Evolutionary conservation across 2,888 invertebrate genomes (phyloP), one percentile per base, ranked within the genome.

Genomic region (Sisyra nigra): DNA sequence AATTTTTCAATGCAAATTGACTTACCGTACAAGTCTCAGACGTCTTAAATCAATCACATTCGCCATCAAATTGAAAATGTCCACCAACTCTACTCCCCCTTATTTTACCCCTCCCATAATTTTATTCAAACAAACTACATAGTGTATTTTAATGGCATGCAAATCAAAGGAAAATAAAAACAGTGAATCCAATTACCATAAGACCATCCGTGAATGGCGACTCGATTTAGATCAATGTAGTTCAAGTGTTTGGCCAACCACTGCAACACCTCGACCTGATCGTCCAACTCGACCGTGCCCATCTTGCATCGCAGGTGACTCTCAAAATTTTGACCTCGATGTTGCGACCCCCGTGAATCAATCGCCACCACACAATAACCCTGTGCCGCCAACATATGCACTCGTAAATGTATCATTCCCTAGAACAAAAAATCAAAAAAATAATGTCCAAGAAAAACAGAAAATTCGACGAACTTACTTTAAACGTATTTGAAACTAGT

Each of bases 121-220:
- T 11, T 41, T 37, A 42, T n/a, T n/a, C 24, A 24, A 24, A 3
- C 24, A 24, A 3, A 24, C 7, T 5, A 24, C 24, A 24, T 24
- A 5, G 24, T 3, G 24, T 7, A 24, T 24, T 24, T 7, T 7
- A 7, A 5, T 24, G 24, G 18, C 18, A 33, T 14, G 8, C 11
- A 34, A 19, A 32, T 41, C 13, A 42, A 3, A 44, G 14, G 34
- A 9, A 13, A 38, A 15, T 9, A 30, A 14, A 41, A n/a, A n/a
- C n/a, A 34, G 31, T 14, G 14, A 37, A 39, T 40, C 31, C 29
- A 48, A 61, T 58, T 49, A 69, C 97, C 98, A 57, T 98, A 99
- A 35, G 96, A 96, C 96, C 97, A 98, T 1, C 98, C 98, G 58
- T 93, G 92, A 52, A 98, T 88, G 1, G 91, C 96, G 10, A 99